These are phyloP conservation scores for Mixornis gularis DNA, from an alignment of 2,113 vertebrate genomes.

Conservation along the genomic window DNA sequence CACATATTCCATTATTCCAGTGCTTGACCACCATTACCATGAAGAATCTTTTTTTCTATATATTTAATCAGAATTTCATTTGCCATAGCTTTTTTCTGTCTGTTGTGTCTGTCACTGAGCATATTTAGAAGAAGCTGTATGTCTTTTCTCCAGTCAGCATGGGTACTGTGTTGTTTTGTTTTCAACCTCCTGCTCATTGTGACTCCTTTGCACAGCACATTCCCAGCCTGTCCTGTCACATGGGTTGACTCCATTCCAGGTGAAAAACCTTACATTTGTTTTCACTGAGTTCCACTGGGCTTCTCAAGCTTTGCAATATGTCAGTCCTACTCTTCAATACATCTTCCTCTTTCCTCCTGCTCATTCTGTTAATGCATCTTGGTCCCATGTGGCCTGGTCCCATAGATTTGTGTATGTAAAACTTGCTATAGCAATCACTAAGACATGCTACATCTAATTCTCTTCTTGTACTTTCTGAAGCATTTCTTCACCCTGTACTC, in stretches of 20 bases:
- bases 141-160: background rate
- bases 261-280: background rate
- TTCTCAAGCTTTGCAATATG: background rate
- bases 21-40: background rate
- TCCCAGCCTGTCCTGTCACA: background rate
- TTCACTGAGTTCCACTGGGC: background rate
- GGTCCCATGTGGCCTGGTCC: background rate
- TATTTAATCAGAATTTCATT: background rate
- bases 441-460: background rate
- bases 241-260: background rate
- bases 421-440: background rate
- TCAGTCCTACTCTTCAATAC: background rate
- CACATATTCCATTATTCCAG: background rate
- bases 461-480: background rate
- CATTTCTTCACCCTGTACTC: background rate
- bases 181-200: accelerated
- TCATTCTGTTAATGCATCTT: background rate
- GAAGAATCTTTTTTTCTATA: background rate
- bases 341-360: background rate
- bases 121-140: background rate
- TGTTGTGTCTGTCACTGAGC: background rate
- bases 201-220: background rate
- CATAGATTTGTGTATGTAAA: background rate
- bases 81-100: background rate
- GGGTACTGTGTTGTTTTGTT: background rate